These are phyloP conservation scores for Paramormyrops hopkinsi DNA, from an alignment of 2,797 vertebrate genomes.

Conservation along the genomic window DNA sequence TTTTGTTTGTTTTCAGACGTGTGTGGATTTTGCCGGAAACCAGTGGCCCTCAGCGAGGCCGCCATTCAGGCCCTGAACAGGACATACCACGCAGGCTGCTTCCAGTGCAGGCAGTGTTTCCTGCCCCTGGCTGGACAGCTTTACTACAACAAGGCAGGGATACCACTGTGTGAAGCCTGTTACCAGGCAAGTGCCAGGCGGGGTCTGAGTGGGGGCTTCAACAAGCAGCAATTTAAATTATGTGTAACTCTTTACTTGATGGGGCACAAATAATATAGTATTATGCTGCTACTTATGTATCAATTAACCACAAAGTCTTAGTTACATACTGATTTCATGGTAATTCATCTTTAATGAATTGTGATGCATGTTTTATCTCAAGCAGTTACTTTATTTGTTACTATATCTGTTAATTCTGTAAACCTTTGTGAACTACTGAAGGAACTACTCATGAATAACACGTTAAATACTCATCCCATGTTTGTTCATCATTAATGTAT, in stretches of 20 bases:
- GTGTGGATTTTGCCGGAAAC: conserved; percentile 90
- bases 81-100: conserved; percentile 81
- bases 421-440: not conserved
- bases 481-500: not conserved
- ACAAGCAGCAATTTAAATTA: not conserved
- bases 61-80: conserved; percentile 78
- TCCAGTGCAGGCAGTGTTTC: conserved; percentile 80
- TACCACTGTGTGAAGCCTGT: conserved; percentile 78
- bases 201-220: not conserved
- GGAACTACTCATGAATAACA: not conserved
- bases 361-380: not conserved
- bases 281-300: not conserved
- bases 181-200: conserved; percentile 67
- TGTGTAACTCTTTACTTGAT: not conserved
- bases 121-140: conserved; percentile 71
- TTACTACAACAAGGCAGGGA: conserved; percentile 83
- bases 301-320: not conserved
- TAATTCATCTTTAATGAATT: not conserved
- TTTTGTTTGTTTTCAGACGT: conserved; percentile 59
- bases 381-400: not conserved
- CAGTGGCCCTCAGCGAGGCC: conserved; percentile 56
- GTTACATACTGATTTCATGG: not conserved
- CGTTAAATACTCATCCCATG: not conserved
- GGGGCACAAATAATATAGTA: not conserved
- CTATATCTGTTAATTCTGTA: not conserved